Percentiles rank a stretch among this genome's conserved stretches.
Evolutionary conservation across 2,888 invertebrate genomes (phyloP).

Genomic region (Sabellastarte sp.): DNA sequence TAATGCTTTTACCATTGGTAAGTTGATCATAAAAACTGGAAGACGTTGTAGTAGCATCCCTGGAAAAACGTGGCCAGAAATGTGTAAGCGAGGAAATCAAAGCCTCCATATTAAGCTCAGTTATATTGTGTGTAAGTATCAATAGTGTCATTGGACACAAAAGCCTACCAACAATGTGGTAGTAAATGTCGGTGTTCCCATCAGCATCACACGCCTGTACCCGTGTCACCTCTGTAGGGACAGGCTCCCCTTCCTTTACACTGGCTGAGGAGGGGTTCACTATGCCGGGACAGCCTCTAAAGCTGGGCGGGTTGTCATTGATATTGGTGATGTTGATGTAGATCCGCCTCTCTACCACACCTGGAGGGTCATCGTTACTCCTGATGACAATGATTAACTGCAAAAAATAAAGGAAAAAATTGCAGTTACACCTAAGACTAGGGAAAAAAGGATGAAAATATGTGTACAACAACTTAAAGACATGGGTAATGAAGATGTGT

Average conservation of each 20-base stretch:
- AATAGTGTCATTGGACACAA: too few relatives aligned
- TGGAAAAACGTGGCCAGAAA: too few relatives aligned
- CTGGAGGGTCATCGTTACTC: neutral
- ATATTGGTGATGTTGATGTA: conserved; percentile 1
- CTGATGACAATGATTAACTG: neutral
- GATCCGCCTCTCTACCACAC: neutral
- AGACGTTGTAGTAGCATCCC: too few relatives aligned
- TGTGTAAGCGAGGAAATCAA: too few relatives aligned
- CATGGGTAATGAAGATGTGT: too few relatives aligned
- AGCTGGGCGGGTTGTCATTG: conserved; percentile 1
- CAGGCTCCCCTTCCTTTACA: neutral
- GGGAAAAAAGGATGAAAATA: too few relatives aligned
- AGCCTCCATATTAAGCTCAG: too few relatives aligned
- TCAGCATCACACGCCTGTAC: neutral
- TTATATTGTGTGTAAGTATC: too few relatives aligned
- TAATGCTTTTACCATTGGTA: too few relatives aligned
- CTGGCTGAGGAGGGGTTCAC: neutral
- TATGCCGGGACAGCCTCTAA: neutral
- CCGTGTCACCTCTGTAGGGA: neutral
- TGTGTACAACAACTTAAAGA: too few relatives aligned
- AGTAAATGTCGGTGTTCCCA: neutral
- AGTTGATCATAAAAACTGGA: too few relatives aligned
- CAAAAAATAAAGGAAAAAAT: neutral
- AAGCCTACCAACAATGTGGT: neutral
- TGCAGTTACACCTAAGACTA: too few relatives aligned